phyloP scores from a whole-genome alignment of 2,113 vertebrate species.

The Sterna hirundo region DNA sequence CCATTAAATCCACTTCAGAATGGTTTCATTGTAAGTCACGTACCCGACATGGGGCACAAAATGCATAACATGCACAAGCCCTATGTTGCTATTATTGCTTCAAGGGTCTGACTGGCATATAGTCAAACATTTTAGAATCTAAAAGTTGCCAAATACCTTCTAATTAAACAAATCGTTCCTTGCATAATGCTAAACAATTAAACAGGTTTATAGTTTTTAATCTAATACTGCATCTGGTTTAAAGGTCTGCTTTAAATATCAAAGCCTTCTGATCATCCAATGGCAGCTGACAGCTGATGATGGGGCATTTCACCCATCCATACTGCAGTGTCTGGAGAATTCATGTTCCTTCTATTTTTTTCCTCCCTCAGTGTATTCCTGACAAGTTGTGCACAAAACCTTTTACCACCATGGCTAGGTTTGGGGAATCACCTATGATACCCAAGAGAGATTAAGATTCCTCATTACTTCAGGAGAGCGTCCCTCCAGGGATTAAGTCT shows the following conservation, averaged over 20 bases:
- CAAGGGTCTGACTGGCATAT: conserved; percentile 23
- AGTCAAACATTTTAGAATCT: conserved; percentile 48
- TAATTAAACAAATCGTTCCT: conserved; percentile 54
- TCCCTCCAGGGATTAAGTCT: background rate
- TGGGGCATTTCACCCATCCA: background rate
- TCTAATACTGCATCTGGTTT: conserved; percentile 17
- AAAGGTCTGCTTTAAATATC: conserved; percentile 50
- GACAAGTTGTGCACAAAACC: background rate
- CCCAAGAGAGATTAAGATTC: background rate
- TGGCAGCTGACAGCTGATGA: background rate
- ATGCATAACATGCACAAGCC: background rate
- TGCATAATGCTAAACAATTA: conserved; percentile 40
- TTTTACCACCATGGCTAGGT: background rate
- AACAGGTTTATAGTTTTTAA: conserved; percentile 24
- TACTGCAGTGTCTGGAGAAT: background rate
- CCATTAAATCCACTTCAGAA: background rate
- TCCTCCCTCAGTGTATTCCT: background rate
- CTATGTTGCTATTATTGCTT: background rate
- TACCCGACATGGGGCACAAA: background rate
- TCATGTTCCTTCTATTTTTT: background rate
- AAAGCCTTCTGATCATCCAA: conserved; percentile 12
- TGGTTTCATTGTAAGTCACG: background rate
- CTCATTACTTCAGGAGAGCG: background rate
- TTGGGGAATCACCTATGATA: background rate
- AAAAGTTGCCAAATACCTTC: conserved; percentile 48